A percentile compares a stretch with the other conserved stretches of the same genome.
phyloP scores from a whole-genome alignment of 2,888 invertebrate species.

The Aradus depressus region DNA sequence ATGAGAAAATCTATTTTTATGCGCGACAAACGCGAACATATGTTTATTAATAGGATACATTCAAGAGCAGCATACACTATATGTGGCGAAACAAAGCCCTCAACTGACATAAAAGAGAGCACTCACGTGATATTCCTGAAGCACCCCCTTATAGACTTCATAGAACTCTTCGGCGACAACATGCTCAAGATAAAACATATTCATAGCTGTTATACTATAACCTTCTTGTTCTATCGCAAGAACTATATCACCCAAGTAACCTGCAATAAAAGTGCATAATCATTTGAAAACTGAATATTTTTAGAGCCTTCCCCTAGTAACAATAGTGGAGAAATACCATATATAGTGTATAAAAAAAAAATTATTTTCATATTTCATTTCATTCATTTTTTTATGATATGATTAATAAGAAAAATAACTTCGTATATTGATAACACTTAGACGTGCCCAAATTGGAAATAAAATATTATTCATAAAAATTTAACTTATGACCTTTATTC shows the following conservation, averaged over 20 bases:
- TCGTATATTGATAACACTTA: too few relatives aligned
- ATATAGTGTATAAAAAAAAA: not conserved
- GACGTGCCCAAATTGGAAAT: too few relatives aligned
- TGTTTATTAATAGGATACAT: too few relatives aligned
- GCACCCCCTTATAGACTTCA: constrained; percentile 84
- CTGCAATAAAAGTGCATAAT: constrained; percentile 29
- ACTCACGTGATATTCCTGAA: constrained; percentile 60
- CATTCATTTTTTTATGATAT: too few relatives aligned
- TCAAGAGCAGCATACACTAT: too few relatives aligned
- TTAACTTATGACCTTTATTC: too few relatives aligned
- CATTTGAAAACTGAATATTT: not conserved
- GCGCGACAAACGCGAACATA: too few relatives aligned
- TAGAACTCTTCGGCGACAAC: constrained; percentile 82
- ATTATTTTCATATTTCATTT: constrained; percentile 3
- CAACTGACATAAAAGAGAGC: too few relatives aligned
- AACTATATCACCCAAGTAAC: constrained; percentile 52
- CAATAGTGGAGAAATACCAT: not conserved
- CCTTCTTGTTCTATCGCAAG: constrained; percentile 61
- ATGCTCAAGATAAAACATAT: constrained; percentile 66
- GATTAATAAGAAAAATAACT: too few relatives aligned
- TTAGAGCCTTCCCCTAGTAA: not conserved
- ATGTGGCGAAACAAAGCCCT: too few relatives aligned
- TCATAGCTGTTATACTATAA: constrained; percentile 66
- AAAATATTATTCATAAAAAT: too few relatives aligned
- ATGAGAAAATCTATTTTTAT: too few relatives aligned